phyloP scores from a whole-genome alignment of 2,797 vertebrate genomes.

The Urophycis tenuis region DNA sequence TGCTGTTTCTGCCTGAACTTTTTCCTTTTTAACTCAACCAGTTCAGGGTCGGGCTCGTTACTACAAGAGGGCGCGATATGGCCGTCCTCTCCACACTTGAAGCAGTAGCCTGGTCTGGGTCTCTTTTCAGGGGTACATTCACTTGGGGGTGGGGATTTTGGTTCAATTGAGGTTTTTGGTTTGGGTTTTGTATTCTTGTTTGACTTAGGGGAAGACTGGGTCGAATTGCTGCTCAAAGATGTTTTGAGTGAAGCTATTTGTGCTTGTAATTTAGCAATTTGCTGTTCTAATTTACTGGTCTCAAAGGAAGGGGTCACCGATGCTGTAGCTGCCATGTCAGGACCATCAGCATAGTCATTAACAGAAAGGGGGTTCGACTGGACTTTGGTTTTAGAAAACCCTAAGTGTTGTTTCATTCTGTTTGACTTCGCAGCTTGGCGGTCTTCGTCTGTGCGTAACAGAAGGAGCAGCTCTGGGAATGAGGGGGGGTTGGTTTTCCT shows the following conservation, averaged over 20 bases:
- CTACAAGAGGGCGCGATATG: conserved; percentile 15
- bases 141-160: too few relatives aligned
- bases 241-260: conserved; percentile 7
- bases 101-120: conserved; percentile 22
- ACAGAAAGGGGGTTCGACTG: neutral
- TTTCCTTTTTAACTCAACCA: conserved; percentile 17
- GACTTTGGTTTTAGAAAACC: conserved; percentile 14
- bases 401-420: conserved; percentile 24
- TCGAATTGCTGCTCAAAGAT: too few relatives aligned
- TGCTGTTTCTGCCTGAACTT: neutral
- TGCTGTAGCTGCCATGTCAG: too few relatives aligned
- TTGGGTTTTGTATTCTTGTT: too few relatives aligned
- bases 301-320: neutral
- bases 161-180: neutral
- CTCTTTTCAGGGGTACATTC: neutral
- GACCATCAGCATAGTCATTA: neutral
- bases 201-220: neutral
- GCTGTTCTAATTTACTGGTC: neutral
- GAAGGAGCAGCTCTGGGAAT: conserved; percentile 20
- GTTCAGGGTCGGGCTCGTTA: conserved; percentile 10
- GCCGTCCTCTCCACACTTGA: conserved; percentile 22
- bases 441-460: conserved; percentile 16
- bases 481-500: neutral
- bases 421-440: conserved; percentile 13
- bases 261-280: conserved; percentile 6